phyloP scores from a whole-genome alignment of 2,888 invertebrate genomes.

The Belgica antarctica region DNA sequence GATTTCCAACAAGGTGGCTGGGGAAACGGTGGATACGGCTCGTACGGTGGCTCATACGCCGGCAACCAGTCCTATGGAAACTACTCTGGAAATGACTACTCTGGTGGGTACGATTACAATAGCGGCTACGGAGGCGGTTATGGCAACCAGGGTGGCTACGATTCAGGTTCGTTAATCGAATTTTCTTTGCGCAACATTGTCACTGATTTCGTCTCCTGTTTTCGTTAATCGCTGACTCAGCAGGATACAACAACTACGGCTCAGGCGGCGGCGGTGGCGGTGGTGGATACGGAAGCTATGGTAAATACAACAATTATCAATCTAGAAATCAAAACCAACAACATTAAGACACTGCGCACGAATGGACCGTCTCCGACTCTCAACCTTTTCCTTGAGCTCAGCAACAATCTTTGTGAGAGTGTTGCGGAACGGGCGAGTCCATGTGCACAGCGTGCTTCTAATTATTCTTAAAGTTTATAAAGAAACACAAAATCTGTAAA shows the following conservation, averaged over 20 bases:
- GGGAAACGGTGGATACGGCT: conserved; percentile 53
- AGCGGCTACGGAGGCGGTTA: conserved; percentile 68
- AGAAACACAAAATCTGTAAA: conserved; percentile 15
- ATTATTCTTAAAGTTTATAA: conserved; percentile 11
- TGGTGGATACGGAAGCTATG: conserved; percentile 78
- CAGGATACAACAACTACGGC: conserved; percentile 71
- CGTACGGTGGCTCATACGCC: conserved; percentile 55
- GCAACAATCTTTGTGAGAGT: neutral
- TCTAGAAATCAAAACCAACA: conserved; percentile 52
- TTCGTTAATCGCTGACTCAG: no score
- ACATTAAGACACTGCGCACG: conserved; percentile 47
- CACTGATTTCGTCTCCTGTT: conserved; percentile 50
- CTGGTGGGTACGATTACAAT: conserved; percentile 25
- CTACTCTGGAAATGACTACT: conserved; percentile 21
- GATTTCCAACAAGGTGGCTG: conserved; percentile 62
- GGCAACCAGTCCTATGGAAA: conserved; percentile 56
- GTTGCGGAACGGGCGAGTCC: neutral
- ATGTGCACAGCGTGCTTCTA: neutral
- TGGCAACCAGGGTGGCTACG: conserved; percentile 64
- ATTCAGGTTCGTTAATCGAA: conserved; percentile 56
- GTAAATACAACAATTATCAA: conserved; percentile 60
- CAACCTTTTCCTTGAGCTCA: neutral
- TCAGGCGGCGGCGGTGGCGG: no score
- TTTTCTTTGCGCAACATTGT: conserved; percentile 47
- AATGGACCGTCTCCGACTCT: neutral